Evolutionary conservation across 1,140 invertebrate species (phyloP), one percentile per base, ranked within the genome.

Genomic region (Eriosoma lanigerum): DNA sequence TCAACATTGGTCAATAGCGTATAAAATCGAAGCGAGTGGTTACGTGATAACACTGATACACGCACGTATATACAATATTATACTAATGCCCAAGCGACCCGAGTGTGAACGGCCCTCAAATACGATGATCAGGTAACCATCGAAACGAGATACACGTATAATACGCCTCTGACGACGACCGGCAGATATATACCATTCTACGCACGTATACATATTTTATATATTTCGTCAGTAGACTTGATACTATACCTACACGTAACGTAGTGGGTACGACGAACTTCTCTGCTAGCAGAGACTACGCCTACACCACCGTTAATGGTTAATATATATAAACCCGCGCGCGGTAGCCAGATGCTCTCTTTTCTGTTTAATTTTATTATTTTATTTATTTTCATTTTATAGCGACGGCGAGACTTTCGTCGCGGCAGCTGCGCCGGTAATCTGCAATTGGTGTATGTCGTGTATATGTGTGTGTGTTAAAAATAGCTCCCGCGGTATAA

Each of bases 261-360:
- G 26, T 6, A 46, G 4, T 26, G 12, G 5, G 21, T 24, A 24
- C 38, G 4, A 48, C 66, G 15, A 50, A 38, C 60, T 29, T 32
- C 60, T 38, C 32, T 3, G 32, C 60, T 9, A 19, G 10, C 29
- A 38, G 24, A 44, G 19, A 21, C 64, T 38, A 66, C 64, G 64
- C 64, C 64, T 66, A 66, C 64, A 66, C 38, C 29, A 46, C 38
- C 1, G 19, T 26, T n/a, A n/a, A n/a, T n/a, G 29, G 38, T 13
- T 13, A 26, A 66, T 21, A 44, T n/a, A 38, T 29, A 64, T 64
- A 64, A 32, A 64, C 60, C 19, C 60, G 29, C 60, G 60, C 26
- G 48, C 46, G 17, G 68, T 4, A 4, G 12, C 75, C 75, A 78
- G 75, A 78, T 78, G 75, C 75, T 78, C 75, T 26, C n/a, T 58